Percentiles rank a stretch among this genome's conserved stretches.
Evolutionary conservation across 2,113 vertebrate species (phyloP).

Genomic region (Gracilinanus agilis): DNA sequence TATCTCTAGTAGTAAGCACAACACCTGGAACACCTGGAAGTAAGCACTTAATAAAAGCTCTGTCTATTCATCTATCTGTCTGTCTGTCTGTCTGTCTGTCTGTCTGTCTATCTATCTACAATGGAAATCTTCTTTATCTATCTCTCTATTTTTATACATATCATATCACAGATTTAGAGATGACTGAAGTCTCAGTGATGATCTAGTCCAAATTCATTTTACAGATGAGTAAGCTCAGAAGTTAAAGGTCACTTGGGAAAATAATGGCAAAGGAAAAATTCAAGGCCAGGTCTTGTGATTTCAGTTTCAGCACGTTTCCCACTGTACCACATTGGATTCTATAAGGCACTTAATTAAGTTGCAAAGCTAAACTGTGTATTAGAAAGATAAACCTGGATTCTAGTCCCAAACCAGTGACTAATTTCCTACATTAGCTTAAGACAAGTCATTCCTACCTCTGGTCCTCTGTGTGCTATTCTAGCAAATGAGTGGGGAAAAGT

Average conservation of each 20-base stretch:
- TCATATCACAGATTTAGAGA: not conserved
- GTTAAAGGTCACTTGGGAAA: not conserved
- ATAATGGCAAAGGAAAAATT: not conserved
- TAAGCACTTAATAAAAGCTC: not conserved
- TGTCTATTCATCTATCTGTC: not conserved
- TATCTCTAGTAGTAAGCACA: not conserved
- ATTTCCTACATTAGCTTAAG: not conserved
- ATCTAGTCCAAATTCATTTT: not conserved
- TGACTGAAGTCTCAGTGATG: not conserved
- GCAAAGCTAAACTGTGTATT: not conserved
- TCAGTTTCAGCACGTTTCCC: not conserved
- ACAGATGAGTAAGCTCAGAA: not conserved
- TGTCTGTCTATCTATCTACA: too few relatives aligned
- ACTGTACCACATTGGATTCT: not conserved
- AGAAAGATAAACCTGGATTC: not conserved
- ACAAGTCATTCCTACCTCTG: not conserved
- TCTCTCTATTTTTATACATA: not conserved
- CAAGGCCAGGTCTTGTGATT: not conserved
- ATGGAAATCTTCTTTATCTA: too few relatives aligned
- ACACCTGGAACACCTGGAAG: not conserved
- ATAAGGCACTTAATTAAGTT: not conserved
- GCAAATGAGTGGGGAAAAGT: not conserved
- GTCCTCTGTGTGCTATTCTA: not conserved
- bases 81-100: too few relatives aligned
- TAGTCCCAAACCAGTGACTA: not conserved